A percentile compares a stretch with the other conserved stretches of the same genome.
These are phyloP conservation scores for Pimephales promelas DNA, from an alignment of 2,113 vertebrate species.

Conservation along the genomic window DNA sequence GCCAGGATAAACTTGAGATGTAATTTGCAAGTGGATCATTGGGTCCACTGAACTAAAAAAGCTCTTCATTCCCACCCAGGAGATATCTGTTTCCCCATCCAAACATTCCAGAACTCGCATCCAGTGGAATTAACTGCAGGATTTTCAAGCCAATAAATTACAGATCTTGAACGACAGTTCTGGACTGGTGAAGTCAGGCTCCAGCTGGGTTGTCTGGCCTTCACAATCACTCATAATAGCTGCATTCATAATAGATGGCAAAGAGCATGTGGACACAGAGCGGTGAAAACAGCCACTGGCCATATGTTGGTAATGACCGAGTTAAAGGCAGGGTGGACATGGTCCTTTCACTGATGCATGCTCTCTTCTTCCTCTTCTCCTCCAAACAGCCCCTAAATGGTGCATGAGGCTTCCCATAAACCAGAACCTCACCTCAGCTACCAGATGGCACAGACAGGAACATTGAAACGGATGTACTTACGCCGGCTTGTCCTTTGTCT, in stretches of 20 bases:
- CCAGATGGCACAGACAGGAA: constrained; percentile 70
- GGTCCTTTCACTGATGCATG: constrained; percentile 30
- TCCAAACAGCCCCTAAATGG: constrained; percentile 48
- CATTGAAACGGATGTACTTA: constrained; percentile 60
- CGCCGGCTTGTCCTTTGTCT: constrained; percentile 54
- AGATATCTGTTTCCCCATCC: neutral
- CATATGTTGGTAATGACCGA: constrained; percentile 65
- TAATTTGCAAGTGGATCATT: constrained; percentile 4
- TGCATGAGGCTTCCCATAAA: constrained; percentile 40
- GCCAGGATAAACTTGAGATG: neutral
- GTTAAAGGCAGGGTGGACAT: constrained; percentile 30
- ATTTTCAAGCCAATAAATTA: constrained; percentile 30
- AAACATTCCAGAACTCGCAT: constrained; percentile 7
- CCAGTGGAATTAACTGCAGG: constrained; percentile 5
- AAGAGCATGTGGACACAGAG: constrained; percentile 51
- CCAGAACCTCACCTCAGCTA: constrained; percentile 50
- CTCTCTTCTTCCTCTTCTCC: constrained; percentile 15
- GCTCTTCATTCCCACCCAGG: constrained; percentile 26
- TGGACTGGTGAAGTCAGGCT: constrained; percentile 29
- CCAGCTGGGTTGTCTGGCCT: constrained; percentile 37
- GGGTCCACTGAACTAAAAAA: neutral
- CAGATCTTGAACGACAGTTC: constrained; percentile 2
- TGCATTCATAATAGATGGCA: constrained; percentile 57
- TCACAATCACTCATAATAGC: constrained; percentile 31
- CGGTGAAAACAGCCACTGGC: constrained; percentile 52